These are phyloP conservation scores for Corythornis cristatus DNA, from an alignment of 2,113 vertebrate genomes.

Conservation along the genomic window DNA sequence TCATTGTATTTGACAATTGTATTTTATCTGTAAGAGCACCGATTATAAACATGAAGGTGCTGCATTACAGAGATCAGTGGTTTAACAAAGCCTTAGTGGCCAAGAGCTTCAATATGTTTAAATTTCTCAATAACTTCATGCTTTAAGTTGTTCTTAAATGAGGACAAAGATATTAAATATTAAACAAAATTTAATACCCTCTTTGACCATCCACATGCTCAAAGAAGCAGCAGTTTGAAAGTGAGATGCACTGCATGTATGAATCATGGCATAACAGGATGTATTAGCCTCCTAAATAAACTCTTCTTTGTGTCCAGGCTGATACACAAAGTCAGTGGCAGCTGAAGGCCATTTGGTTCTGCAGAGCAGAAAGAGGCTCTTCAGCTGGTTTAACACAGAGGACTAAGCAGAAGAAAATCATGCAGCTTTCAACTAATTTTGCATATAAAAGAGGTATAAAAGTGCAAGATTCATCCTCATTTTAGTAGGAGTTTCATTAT, in stretches of 20 bases:
- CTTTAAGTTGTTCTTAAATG: not conserved
- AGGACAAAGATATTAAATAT: not conserved
- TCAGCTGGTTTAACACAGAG: not conserved
- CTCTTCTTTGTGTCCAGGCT: not conserved
- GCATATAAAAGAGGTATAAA: not conserved
- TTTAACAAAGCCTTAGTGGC: not conserved
- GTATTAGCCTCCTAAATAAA: not conserved
- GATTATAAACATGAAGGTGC: not conserved
- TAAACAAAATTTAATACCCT: not conserved
- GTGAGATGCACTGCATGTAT: not conserved
- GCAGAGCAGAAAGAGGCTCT: not conserved
- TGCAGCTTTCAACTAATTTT: not conserved
- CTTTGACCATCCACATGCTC: not conserved
- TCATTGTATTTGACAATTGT: not conserved
- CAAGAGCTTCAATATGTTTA: not conserved
- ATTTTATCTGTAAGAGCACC: not conserved
- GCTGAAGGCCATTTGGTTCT: not conserved
- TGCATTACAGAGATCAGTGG: not conserved
- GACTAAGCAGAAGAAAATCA: not conserved
- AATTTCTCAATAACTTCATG: not conserved
- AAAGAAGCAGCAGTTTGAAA: not conserved
- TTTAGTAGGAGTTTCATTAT: not conserved
- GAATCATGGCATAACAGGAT: not conserved
- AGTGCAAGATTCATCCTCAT: not conserved
- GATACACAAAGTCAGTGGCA: not conserved